A percentile compares a stretch with the other conserved stretches of the same genome.
Evolutionary conservation across 2,888 invertebrate genomes (phyloP).

Genomic region (Physocephala rufipes): DNA sequence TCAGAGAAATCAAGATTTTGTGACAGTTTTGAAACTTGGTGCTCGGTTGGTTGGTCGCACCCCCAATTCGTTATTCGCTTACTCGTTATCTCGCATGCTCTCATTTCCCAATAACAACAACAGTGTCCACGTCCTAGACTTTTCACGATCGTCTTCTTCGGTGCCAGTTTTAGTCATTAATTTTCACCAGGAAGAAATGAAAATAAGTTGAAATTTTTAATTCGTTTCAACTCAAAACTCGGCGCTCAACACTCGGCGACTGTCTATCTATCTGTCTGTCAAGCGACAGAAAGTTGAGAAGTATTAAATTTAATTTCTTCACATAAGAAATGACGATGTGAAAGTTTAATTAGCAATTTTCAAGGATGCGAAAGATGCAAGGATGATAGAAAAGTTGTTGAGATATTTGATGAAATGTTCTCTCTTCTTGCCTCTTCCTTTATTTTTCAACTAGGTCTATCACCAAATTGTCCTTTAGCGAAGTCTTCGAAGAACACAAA

Average conservation of each 20-base stretch:
- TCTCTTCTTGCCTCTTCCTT: too few relatives aligned
- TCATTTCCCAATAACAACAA: too few relatives aligned
- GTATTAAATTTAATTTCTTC: constrained; percentile 9
- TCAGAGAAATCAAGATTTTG: constrained; percentile 23
- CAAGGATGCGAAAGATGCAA: too few relatives aligned
- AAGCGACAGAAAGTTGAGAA: not conserved
- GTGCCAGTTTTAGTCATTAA: constrained; percentile 1
- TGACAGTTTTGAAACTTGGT: constrained; percentile 12
- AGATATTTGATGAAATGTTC: not conserved
- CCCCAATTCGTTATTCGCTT: not conserved
- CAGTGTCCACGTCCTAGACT: not conserved
- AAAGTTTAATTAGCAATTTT: constrained; percentile 18
- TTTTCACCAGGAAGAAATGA: constrained; percentile 1
- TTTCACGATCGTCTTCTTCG: constrained; percentile 3
- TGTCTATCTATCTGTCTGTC: too few relatives aligned
- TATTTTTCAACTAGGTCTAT: too few relatives aligned
- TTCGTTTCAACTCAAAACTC: not conserved
- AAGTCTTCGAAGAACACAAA: too few relatives aligned
- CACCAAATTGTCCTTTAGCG: too few relatives aligned
- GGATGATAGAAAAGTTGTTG: not conserved
- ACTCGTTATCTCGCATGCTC: too few relatives aligned
- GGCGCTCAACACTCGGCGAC: too few relatives aligned
- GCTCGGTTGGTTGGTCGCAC: not conserved
- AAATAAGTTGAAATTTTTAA: not conserved
- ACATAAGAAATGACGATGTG: constrained; percentile 10